Evolutionary conservation across 2,113 vertebrate species (phyloP).

Genomic region (Ancistrus triradiatus): DNA sequence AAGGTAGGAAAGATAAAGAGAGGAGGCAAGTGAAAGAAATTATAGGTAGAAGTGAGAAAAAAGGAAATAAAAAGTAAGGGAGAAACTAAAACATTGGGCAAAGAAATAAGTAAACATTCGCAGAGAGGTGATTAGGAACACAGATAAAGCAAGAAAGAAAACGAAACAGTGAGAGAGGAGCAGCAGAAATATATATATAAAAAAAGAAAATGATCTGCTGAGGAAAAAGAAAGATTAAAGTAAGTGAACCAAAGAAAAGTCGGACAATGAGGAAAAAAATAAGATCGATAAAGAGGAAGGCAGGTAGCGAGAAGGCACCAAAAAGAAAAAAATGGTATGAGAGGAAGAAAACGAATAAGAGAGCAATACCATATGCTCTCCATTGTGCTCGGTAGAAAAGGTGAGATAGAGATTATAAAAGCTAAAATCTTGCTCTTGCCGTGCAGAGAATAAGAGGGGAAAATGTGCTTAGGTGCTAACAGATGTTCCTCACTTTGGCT

Average conservation of each 20-base stretch:
- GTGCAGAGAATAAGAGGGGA: neutral
- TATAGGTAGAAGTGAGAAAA: no score
- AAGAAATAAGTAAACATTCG: no score
- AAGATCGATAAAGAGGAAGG: no score
- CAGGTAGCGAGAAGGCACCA: neutral
- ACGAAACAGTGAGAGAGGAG: no score
- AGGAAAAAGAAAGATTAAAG: neutral
- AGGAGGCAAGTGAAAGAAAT: no score
- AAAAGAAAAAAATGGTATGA: neutral
- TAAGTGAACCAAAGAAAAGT: no score
- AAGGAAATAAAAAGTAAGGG: no score
- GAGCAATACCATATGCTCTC: neutral
- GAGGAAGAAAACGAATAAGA: neutral
- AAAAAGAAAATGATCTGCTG: neutral
- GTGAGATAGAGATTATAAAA: neutral
- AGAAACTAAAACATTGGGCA: no score
- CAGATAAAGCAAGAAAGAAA: neutral
- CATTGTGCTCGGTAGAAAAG: neutral
- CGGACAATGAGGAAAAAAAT: no score
- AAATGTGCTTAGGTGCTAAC: conserved; percentile 31
- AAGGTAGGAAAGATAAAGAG: no score
- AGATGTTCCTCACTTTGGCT: conserved; percentile 26
- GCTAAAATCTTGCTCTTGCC: neutral
- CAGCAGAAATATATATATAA: no score
- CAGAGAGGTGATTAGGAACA: no score